Evolutionary conservation across 2,888 invertebrate species (phyloP).

Genomic region (Metallyticus violacea): DNA sequence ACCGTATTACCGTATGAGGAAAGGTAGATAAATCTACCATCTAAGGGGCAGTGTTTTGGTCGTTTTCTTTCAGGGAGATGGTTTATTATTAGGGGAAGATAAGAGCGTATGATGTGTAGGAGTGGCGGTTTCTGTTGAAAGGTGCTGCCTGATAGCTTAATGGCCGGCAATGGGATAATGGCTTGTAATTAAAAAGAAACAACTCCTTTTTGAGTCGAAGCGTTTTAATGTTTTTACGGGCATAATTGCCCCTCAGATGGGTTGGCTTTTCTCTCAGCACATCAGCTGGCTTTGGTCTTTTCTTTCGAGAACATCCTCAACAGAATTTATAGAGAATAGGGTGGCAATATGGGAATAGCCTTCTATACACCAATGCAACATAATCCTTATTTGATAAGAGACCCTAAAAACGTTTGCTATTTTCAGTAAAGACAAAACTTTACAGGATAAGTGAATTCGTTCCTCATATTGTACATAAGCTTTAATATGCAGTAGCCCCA

Average conservation of each 20-base stretch:
- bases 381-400: too few species aligned
- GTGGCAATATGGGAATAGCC: too few species aligned
- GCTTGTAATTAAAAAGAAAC: not conserved
- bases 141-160: not conserved
- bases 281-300: not conserved
- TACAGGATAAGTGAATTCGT: too few species aligned
- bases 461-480: too few species aligned
- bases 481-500: too few species aligned
- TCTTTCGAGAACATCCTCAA: too few species aligned
- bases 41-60: too few species aligned
- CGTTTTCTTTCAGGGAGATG: not conserved
- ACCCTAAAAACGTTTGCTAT: too few species aligned
- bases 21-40: not conserved
- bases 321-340: too few species aligned
- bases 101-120: not conserved
- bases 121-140: not conserved
- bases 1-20: not conserved
- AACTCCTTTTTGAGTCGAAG: not conserved
- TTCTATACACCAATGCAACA: too few species aligned
- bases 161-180: not conserved
- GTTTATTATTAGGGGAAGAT: not conserved
- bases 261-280: not conserved
- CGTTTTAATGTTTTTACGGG: not conserved
- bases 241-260: not conserved
- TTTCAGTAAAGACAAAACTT: too few species aligned